Base-by-base conservation (phyloP, 2,113 vertebrate genomes). In the Paradisaea rubra region DNA sequence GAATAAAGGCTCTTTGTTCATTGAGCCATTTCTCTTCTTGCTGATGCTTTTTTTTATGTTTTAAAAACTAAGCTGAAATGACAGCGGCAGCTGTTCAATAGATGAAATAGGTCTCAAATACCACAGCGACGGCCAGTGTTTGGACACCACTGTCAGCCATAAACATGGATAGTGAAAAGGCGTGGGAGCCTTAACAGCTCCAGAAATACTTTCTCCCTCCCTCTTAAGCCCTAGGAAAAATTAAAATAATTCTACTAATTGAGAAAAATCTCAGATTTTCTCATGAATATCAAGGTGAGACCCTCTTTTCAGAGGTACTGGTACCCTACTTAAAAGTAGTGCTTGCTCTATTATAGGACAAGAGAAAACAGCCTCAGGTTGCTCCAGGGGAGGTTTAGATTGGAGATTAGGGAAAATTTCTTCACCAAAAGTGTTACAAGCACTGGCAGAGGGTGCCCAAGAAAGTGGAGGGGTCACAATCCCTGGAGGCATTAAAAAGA, bases 1-100 rank as follows among this genome's bases (percentile, higher is more conserved):
- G 89, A 93, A 93, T 50, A 95, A 76, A 85, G 49, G 25, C 56
- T 77, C 71, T 91, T 93, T 93, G 94, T 90, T 90, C 89, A 35
- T 50, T 76, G 37, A 45, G 53, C 77, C 33, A 8, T 76, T 79
- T 60, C 89, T 91, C 59, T 66, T 57, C 61, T 81, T 41, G 57
- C 57, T 47, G 74, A 17, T 61, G 63, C 19, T 73, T 74, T 64
- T 64, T 42, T 66, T 31, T 23, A 23, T 81, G 50, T 78, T 84
- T 81, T 20, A 20, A 41, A 68, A 72, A 24, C 24, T 52, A 16
- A 92, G 60, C 35, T 78, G 85, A 86, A 77, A 83, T 74, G 82
- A 60, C 63, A 86, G 59, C 1, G 0, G 84, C 91, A 93, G 77
- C 45, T 54, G 57, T 61, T 93, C 59, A 25, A 8, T 17, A 74